These are phyloP conservation scores for Tipula helvola DNA, from an alignment of 2,888 invertebrate species.

Conservation along the genomic window DNA sequence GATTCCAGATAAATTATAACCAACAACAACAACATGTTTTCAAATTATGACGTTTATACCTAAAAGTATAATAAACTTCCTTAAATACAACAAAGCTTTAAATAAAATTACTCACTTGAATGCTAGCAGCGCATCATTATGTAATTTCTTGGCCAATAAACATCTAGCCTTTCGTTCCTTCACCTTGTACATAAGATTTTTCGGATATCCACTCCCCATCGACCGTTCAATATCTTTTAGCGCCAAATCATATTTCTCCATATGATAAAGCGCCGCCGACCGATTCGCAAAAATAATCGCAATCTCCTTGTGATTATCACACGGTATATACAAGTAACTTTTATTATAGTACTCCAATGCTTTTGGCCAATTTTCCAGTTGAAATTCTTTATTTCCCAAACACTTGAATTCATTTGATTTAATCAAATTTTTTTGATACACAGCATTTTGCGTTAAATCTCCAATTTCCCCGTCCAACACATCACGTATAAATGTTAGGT, in stretches of 20 bases:
- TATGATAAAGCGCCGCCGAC: slow-evolving; percentile 65
- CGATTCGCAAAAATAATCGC: slow-evolving; percentile 65
- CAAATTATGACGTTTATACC: neutral
- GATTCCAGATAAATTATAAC: too few species aligned
- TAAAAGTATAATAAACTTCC: neutral
- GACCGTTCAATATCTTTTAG: slow-evolving; percentile 60
- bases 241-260: slow-evolving; percentile 52
- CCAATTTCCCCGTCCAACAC: slow-evolving; percentile 20
- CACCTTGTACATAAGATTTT: slow-evolving; percentile 60
- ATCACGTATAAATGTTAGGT: slow-evolving; percentile 36
- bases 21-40: too few species aligned
- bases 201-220: slow-evolving; percentile 52
- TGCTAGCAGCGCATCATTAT: slow-evolving; percentile 47
- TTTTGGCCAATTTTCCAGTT: slow-evolving; percentile 51
- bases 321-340: slow-evolving; percentile 54
- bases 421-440: slow-evolving; percentile 40
- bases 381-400: slow-evolving; percentile 60
- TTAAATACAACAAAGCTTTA: neutral
- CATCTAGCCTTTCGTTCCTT: slow-evolving; percentile 62
- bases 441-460: slow-evolving; percentile 14
- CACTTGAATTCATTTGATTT: slow-evolving; percentile 52
- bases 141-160: slow-evolving; percentile 51
- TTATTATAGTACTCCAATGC: slow-evolving; percentile 58
- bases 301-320: slow-evolving; percentile 47
- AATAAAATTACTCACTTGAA: slow-evolving; percentile 37